Percentiles rank a stretch among this genome's conserved stretches.
Conservation (phyloP, 2,797 vertebrate species). For the Phrynocephalus guinanensis region DNA sequence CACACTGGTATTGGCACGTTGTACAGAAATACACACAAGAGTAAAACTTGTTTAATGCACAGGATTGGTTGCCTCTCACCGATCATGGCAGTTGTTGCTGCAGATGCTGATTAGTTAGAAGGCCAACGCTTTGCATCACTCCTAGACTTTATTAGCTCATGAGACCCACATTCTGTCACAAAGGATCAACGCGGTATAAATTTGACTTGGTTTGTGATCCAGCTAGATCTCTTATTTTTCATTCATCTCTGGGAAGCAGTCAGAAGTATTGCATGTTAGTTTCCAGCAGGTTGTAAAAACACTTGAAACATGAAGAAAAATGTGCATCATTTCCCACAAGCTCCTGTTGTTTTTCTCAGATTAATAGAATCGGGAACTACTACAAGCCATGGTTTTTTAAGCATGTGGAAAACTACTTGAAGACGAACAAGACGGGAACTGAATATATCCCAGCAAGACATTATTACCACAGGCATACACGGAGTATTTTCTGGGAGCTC, state of each 20-base stretch:
- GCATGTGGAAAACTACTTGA: conserved; percentile 91
- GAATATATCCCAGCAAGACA: conserved; percentile 96
- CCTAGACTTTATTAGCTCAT: neutral
- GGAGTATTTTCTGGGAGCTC: conserved; percentile 98
- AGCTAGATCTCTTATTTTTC: neutral
- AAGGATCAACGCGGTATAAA: neutral
- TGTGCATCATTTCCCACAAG: neutral
- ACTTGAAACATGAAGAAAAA: neutral
- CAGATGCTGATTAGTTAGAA: neutral
- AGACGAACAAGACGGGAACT: conserved; percentile 75
- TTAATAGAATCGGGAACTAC: conserved; percentile 92
- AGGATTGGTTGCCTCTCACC: neutral
- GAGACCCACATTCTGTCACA: neutral
- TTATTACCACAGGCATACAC: conserved; percentile 97
- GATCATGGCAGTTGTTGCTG: neutral
- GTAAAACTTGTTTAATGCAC: neutral
- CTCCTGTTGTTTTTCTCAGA: conserved; percentile 74
- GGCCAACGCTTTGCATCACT: neutral
- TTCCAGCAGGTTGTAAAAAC: neutral
- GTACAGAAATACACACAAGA: too few relatives aligned
- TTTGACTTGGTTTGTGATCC: neutral
- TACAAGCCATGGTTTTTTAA: conserved; percentile 99
- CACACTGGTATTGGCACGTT: too few relatives aligned
- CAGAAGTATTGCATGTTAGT: too few relatives aligned
- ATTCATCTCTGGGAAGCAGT: too few relatives aligned